These are phyloP conservation scores for Napeogenes sylphis DNA, from an alignment of 2,888 invertebrate genomes.

Conservation along the genomic window DNA sequence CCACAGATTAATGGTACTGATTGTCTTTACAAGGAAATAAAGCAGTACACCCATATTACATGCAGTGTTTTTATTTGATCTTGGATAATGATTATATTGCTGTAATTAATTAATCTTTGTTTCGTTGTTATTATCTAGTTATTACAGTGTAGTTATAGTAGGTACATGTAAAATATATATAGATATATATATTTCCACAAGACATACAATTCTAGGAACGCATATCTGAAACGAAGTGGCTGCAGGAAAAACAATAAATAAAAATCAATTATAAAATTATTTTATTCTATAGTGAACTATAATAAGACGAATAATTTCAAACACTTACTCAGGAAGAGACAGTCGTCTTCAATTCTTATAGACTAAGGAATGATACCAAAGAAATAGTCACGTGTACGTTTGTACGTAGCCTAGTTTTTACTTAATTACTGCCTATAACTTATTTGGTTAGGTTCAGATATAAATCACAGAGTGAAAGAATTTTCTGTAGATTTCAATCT, in stretches of 20 bases:
- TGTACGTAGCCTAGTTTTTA: background rate
- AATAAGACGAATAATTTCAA: background rate
- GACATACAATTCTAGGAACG: background rate
- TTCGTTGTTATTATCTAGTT: no score
- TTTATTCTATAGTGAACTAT: background rate
- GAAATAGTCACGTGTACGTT: background rate
- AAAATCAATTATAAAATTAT: background rate
- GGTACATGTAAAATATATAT: no score
- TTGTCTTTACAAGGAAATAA: background rate
- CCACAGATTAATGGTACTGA: background rate
- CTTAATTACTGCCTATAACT: background rate
- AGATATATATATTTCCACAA: background rate
- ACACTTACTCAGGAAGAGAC: background rate
- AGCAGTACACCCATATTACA: background rate
- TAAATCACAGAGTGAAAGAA: no score
- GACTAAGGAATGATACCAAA: background rate
- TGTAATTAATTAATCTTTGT: no score
- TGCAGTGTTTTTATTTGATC: no score
- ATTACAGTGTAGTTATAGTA: no score
- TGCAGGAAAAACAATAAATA: background rate
- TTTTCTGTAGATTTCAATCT: background rate
- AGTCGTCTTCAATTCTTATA: constrained; percentile 1
- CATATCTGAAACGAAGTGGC: background rate
- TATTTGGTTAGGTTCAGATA: background rate
- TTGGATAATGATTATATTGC: no score